Evolutionary conservation across 2,113 vertebrate species (phyloP).

Genomic region (Calidris pygmaea): DNA sequence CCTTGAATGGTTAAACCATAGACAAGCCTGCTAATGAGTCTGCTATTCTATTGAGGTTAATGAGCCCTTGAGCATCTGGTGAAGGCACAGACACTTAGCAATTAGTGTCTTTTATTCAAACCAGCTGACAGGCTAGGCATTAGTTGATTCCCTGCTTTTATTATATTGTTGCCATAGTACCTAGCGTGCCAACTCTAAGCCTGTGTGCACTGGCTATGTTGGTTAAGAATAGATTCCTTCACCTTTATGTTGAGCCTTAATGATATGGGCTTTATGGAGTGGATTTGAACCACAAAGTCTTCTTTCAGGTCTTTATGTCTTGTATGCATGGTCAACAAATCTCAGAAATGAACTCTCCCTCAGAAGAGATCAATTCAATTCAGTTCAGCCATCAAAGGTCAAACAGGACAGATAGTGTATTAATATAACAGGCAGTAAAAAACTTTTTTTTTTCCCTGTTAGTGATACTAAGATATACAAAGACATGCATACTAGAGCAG

Average conservation of each 20-base stretch:
- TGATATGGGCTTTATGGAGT: background rate
- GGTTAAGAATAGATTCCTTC: background rate
- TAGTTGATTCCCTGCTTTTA: background rate
- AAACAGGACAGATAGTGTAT: background rate
- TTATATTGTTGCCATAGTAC: background rate
- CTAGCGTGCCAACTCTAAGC: background rate
- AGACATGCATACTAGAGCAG: background rate
- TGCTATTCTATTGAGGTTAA: conserved; percentile 45
- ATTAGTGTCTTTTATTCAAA: conserved; percentile 51
- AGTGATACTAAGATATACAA: background rate
- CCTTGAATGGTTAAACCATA: conserved; percentile 29
- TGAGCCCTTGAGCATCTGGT: conserved; percentile 34
- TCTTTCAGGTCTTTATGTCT: background rate
- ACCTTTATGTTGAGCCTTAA: background rate
- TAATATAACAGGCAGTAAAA: background rate
- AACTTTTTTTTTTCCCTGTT: background rate
- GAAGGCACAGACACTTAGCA: conserved; percentile 31
- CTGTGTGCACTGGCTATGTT: background rate
- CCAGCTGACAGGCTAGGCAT: background rate
- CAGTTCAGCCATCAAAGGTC: background rate
- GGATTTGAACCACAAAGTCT: background rate
- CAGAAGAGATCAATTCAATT: background rate
- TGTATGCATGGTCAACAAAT: background rate
- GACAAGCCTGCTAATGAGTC: conserved; percentile 27
- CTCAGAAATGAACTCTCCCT: background rate